Evolutionary conservation across 2,888 invertebrate species (phyloP), one percentile per base, ranked within the genome.

Genomic region (Chloroclysta siterata): DNA sequence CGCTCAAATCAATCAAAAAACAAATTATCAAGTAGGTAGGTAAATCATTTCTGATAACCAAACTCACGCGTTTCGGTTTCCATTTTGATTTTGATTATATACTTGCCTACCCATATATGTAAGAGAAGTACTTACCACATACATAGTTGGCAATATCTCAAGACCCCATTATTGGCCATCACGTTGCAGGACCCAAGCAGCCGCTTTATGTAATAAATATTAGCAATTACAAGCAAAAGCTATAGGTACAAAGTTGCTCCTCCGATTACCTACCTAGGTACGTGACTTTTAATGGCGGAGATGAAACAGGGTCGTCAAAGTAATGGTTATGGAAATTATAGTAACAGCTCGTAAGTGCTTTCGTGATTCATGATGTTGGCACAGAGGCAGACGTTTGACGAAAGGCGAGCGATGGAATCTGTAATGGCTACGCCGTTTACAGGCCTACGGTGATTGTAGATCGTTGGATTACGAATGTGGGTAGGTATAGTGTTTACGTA

Each of bases 61-160:
- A n/a, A 22, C 22, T 3, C 22, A 22, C 22, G 22, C 22, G 3
- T 22, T 22, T 22, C 22, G 22, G 22, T 1, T 1, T 22, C 3
- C 22, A 22, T 22, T 22, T 22, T 22, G 22, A 22, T 22, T n/a
- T n/a, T n/a, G n/a, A n/a, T 8, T n/a, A 13, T n/a, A 28, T 6
- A n/a, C n/a, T 22, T 47, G 5, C 29, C 7, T 29, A 50, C 15
- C 14, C 44, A 15, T 5, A 8, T 11, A 8, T 39, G 8, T 42
- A 42, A 5, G 6, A 6, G 29, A 42, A 53, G 52, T 52, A 52
- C 22, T 11, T 56, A 47, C 46, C 29, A 44, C 50, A 68, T 66
- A 65, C 60, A 76, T 74, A 75, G 72, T 83, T 87, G 87, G 86
- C 87, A 86, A 74, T 76, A 69, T 68, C 60, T 83, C 86, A 85